Base-by-base conservation (phyloP, 1,140 invertebrate genomes). In the Brachionus sp. region DNA sequence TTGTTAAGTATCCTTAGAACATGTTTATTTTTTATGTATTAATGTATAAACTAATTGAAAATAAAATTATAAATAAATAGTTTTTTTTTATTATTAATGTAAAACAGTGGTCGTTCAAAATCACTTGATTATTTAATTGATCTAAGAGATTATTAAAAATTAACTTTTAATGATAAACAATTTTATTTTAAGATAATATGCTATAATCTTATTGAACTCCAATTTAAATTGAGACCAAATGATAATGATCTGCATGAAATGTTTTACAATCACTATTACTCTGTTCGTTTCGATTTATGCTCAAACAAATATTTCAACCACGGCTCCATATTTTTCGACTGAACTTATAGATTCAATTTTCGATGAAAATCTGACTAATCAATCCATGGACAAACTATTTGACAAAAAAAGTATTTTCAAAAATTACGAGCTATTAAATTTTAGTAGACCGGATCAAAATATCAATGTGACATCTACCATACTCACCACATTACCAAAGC, bases 31-130 rank as follows among this genome's bases (percentile, higher is more conserved):
- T 33, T 66, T 66, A 12, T 46, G 44, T 46, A 3, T 57, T 23
- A 33, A 68, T 68, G 64, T 68, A 68, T 13, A 68, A 35, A 35
- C 35, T 37, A 68, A 68, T 35, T 68, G 25, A 68, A 37, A 68
- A 68, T 68, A 68, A 68, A 68, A 68, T 37, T 37, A 23, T 33
- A 68, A 25, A 64, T 64, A 25, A 64, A 64, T 5, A 25, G 5
- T 68, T 68, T 68, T 64, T 33, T 68, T 68, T 37, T 10, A n/a
- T 68, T 68, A 16, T n/a, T 13, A 0, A 68, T 10, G 1, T 5
- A 19, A 33, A 33, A 7, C 1, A 35, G 64, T 35, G 64, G 64
- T 68, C 13, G 35, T 68, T 37, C 35, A 68, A 16, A 68, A 35
- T n/a, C 64, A 68, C 64, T 35, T 2, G 12, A 23, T 25, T 2